Base-by-base conservation (phyloP, 2,113 vertebrate genomes). In the Epinephelus fuscoguttatus region DNA sequence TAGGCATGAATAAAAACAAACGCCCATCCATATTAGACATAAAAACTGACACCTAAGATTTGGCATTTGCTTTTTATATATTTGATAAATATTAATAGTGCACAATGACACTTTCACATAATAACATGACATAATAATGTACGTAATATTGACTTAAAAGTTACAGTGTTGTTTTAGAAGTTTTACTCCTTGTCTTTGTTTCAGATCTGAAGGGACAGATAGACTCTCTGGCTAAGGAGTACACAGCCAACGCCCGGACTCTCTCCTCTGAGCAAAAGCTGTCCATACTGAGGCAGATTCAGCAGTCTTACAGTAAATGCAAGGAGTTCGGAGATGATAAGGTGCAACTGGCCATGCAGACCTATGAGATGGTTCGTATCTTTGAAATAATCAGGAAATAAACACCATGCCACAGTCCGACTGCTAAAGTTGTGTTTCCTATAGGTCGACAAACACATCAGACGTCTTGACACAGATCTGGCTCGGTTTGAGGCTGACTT, bases 311-410 rank as follows among this genome's bases (percentile, higher is more conserved):
- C 86, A 96, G 96, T 88, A 99, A 99, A 89, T 99, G 98, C 96
- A 98, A 97, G 89, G 98, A 99, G 67, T 99, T 97, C 88, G 98
- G 98, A 13, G 98, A 99, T 23, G 98, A 99, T 92, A 99, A 99
- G 89, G 98, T 99, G 77, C 98, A 99, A 90, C 97, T 99, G 85
- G 98, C 98, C 74, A 98, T 99, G 98, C 98, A 99, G 95, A 99
- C 98, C 60, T 99, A 99, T 52, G 98, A 99, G 88, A 98, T 99
- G 98, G 98, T 99, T 94, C 5, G 93, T 94, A 73, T 75, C 47
- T 60, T 64, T 27, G 4, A 47, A 21, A 62, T n/a, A 23, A 68
- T 25, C 9, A 47, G 6, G 27, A 27, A 27, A 27, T 27, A 27
- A 27, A 27, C 5, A 18, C 23, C 50, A 14, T 55, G 19, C 27